Conservation (phyloP, 2,888 invertebrate species). For the Kryphioiulus occultus region DNA sequence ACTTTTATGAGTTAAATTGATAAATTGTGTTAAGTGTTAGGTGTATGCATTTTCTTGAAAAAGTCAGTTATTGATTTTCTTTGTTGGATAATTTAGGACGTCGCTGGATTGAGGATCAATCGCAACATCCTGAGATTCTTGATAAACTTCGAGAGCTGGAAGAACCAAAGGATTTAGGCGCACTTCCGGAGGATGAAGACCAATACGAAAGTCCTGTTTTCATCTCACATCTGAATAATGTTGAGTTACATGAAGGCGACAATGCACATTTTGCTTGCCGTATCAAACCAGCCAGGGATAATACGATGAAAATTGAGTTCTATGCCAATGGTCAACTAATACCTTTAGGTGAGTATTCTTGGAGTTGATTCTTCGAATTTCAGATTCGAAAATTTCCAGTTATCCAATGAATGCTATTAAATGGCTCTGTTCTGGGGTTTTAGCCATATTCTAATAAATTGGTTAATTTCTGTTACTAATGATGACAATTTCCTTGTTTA, state of each 20-base stretch:
- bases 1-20: too few species aligned
- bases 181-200: conserved; percentile 74
- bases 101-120: conserved; percentile 85
- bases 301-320: conserved; percentile 90
- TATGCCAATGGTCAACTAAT: conserved; percentile 91
- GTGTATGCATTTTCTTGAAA: background rate
- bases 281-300: conserved; percentile 90
- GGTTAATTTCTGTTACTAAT: conserved; percentile 46
- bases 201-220: conserved; percentile 86
- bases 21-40: too few species aligned
- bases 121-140: conserved; percentile 87
- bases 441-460: conserved; percentile 56
- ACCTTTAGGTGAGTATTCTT: conserved; percentile 65
- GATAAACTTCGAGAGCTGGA: conserved; percentile 86
- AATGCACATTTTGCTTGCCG: conserved; percentile 90
- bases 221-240: conserved; percentile 88
- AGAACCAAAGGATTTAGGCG: conserved; percentile 73
- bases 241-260: conserved; percentile 86
- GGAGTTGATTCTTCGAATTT: too few species aligned
- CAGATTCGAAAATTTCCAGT: background rate
- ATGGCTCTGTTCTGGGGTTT: too few species aligned
- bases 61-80: background rate
- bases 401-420: too few species aligned
- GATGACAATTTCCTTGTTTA: background rate
- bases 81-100: conserved; percentile 67